phyloP scores from a whole-genome alignment of 1,140 invertebrate genomes.

The Oryzaephilus surinamensis region DNA sequence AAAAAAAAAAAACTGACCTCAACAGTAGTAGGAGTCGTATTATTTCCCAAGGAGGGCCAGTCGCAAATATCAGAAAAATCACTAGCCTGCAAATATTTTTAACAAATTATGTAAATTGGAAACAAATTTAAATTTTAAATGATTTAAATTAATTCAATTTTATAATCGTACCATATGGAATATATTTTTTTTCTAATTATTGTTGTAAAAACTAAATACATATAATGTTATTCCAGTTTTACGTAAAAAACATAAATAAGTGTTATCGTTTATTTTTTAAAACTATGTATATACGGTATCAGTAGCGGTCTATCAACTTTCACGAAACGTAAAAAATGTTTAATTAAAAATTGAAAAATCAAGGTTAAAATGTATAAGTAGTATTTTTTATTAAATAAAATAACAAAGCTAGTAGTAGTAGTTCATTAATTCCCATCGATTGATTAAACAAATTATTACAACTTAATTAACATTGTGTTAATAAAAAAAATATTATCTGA shows the following conservation, averaged over 20 bases:
- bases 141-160: too few species aligned
- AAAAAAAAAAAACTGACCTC: constrained; percentile 21
- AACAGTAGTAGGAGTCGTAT: constrained; percentile 28
- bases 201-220: not conserved
- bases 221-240: not conserved
- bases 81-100: constrained; percentile 48
- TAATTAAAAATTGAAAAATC: not conserved
- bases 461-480: too few species aligned
- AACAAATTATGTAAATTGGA: not conserved
- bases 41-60: constrained; percentile 65
- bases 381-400: not conserved
- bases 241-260: not conserved
- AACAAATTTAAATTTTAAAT: not conserved
- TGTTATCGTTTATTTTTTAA: too few species aligned
- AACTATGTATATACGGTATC: too few species aligned
- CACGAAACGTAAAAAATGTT: too few species aligned
- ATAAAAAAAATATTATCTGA: constrained; percentile 26
- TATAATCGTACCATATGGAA: too few species aligned
- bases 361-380: not conserved
- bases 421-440: not conserved
- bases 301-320: too few species aligned
- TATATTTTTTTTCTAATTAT: not conserved
- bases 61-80: constrained; percentile 63
- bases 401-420: not conserved
- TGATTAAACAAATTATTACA: too few species aligned